Evolutionary conservation across 2,113 vertebrate genomes (phyloP).

Genomic region (Seriola dumerili): DNA sequence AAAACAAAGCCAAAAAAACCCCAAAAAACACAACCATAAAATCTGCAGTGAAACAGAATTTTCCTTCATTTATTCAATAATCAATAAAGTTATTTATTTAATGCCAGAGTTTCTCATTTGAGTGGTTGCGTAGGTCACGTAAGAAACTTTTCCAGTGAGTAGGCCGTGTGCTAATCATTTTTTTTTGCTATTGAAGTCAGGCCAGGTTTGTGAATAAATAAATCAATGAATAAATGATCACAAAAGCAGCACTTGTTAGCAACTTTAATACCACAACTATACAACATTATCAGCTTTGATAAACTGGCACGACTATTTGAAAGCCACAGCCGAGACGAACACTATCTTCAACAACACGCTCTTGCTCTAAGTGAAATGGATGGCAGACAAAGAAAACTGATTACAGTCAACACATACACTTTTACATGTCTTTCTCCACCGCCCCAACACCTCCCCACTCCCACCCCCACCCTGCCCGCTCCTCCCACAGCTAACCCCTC

Average conservation of each 20-base stretch:
- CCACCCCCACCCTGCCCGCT: too few relatives aligned
- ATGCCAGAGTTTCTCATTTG: too few relatives aligned
- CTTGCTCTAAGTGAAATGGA: slow-evolving; percentile 40
- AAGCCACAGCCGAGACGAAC: neutral
- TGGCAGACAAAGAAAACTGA: slow-evolving; percentile 55
- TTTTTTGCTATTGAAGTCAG: neutral
- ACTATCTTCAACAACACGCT: neutral
- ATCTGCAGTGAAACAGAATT: too few relatives aligned
- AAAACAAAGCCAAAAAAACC: too few relatives aligned
- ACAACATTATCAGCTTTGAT: neutral
- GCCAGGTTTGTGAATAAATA: neutral
- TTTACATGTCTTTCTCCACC: neutral
- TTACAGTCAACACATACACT: slow-evolving; percentile 40
- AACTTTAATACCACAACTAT: neutral
- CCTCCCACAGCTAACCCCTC: neutral
- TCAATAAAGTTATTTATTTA: neutral
- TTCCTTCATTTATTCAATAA: too few relatives aligned
- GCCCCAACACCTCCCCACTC: neutral
- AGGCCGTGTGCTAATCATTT: too few relatives aligned
- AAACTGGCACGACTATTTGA: neutral
- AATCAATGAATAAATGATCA: neutral
- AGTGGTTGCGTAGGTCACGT: too few relatives aligned
- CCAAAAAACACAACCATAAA: too few relatives aligned
- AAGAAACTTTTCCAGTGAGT: too few relatives aligned
- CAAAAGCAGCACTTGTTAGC: neutral